These are phyloP conservation scores for Umimayanthus kanabou DNA, from an alignment of 92 coral and sea anemone genomes.

Conservation along the genomic window DNA sequence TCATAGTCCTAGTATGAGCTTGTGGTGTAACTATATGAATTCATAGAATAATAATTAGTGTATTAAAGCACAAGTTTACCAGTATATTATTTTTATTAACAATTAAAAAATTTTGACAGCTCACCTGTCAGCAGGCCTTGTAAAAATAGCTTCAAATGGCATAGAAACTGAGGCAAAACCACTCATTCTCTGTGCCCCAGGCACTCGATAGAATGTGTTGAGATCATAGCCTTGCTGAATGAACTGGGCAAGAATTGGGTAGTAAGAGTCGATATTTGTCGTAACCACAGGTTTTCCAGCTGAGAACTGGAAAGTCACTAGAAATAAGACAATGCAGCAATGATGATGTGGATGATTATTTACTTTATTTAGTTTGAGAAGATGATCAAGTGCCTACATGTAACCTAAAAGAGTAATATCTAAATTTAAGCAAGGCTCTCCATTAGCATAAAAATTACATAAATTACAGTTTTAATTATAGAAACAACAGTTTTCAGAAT, in stretches of 20 bases:
- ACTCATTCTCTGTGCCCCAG: slow-evolving; percentile 49
- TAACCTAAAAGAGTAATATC: too few species aligned
- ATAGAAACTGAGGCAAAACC: slow-evolving; percentile 58
- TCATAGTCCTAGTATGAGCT: too few species aligned
- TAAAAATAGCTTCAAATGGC: slow-evolving; percentile 72
- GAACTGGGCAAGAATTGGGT: slow-evolving; percentile 64
- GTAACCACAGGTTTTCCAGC: slow-evolving; percentile 78
- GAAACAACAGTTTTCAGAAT: too few species aligned
- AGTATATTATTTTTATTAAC: too few species aligned
- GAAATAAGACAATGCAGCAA: background rate
- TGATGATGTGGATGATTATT: background rate
- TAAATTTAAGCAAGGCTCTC: too few species aligned
- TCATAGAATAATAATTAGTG: too few species aligned
- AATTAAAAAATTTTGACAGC: background rate
- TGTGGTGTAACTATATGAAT: too few species aligned
- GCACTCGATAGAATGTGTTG: slow-evolving; percentile 70
- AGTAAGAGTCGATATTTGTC: slow-evolving; percentile 69
- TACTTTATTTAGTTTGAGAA: too few species aligned
- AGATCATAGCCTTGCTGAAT: slow-evolving; percentile 65
- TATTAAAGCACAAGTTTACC: too few species aligned
- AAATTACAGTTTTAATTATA: too few species aligned
- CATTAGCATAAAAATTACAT: too few species aligned
- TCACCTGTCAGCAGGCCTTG: slow-evolving; percentile 62
- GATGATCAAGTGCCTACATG: too few species aligned
- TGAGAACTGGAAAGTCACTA: slow-evolving; percentile 63